These are phyloP conservation scores for Idaea biselata DNA, from an alignment of 2,888 invertebrate genomes.

Conservation along the genomic window DNA sequence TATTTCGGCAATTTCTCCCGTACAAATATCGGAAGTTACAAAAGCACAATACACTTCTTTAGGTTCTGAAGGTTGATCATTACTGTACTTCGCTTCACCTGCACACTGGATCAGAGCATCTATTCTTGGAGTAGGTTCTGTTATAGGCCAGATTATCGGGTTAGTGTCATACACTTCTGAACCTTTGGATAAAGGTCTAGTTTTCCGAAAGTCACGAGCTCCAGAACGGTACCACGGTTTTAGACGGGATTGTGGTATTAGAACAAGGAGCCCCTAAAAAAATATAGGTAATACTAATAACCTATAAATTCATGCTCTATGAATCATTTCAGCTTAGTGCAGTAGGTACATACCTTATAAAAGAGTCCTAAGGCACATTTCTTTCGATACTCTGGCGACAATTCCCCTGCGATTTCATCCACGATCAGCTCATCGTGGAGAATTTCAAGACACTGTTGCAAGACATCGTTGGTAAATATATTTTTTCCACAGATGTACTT, in stretches of 20 bases:
- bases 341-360: slow-evolving; percentile 80
- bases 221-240: slow-evolving; percentile 76
- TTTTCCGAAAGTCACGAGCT: slow-evolving; percentile 61
- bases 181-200: slow-evolving; percentile 81
- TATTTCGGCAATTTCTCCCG: slow-evolving; percentile 80
- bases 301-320: neutral
- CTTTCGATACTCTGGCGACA: slow-evolving; percentile 80
- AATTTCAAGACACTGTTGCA: slow-evolving; percentile 75
- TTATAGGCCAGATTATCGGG: slow-evolving; percentile 83
- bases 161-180: slow-evolving; percentile 83
- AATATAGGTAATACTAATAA: neutral
- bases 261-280: slow-evolving; percentile 71
- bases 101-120: slow-evolving; percentile 82
- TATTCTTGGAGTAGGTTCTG: slow-evolving; percentile 83
- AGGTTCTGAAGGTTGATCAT: slow-evolving; percentile 79
- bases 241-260: slow-evolving; percentile 68
- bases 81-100: slow-evolving; percentile 84
- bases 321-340: too few species aligned
- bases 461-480: slow-evolving; percentile 65
- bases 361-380: slow-evolving; percentile 82
- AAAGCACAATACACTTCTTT: slow-evolving; percentile 86
- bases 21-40: slow-evolving; percentile 76
- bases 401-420: slow-evolving; percentile 74
- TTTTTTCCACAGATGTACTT: slow-evolving; percentile 52
- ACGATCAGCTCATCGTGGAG: slow-evolving; percentile 76